Evolutionary conservation across 2,113 vertebrate genomes (phyloP).

Genomic region (Alces alces): DNA sequence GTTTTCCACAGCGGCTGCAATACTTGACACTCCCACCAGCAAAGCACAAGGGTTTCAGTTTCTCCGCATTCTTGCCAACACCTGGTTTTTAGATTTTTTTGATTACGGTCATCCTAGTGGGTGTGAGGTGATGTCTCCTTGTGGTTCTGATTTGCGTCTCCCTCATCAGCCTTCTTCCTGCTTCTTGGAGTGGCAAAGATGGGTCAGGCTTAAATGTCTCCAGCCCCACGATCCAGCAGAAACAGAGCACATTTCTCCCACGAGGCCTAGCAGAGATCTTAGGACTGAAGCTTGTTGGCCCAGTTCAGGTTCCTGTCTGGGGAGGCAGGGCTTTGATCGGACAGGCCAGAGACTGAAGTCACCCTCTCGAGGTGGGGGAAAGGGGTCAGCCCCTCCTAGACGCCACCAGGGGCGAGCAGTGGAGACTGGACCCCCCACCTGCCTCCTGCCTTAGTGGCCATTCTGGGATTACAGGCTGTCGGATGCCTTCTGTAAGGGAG

Average conservation of each 20-base stretch:
- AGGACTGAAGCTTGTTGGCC: not conserved
- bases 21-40: not conserved
- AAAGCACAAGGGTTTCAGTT: not conserved
- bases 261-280: not conserved
- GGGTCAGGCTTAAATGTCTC: not conserved
- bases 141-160: not conserved
- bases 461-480: not conserved
- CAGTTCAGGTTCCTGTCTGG: not conserved
- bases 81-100: not conserved
- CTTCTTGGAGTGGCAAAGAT: not conserved
- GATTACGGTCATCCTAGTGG: not conserved
- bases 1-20: not conserved
- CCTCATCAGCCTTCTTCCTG: not conserved
- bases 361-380: not conserved
- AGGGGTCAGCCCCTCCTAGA: not conserved
- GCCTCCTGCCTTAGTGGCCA: not conserved
- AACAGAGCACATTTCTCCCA: not conserved
- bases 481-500: not conserved
- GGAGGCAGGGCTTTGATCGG: not conserved
- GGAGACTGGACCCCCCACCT: not conserved
- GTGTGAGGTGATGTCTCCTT: not conserved
- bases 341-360: not conserved
- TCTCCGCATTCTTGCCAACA: not conserved
- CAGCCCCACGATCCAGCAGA: accelerated
- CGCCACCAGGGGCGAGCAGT: not conserved